phyloP scores from a whole-genome alignment of 2,113 vertebrate species.

The Pogonocichla stellata region DNA sequence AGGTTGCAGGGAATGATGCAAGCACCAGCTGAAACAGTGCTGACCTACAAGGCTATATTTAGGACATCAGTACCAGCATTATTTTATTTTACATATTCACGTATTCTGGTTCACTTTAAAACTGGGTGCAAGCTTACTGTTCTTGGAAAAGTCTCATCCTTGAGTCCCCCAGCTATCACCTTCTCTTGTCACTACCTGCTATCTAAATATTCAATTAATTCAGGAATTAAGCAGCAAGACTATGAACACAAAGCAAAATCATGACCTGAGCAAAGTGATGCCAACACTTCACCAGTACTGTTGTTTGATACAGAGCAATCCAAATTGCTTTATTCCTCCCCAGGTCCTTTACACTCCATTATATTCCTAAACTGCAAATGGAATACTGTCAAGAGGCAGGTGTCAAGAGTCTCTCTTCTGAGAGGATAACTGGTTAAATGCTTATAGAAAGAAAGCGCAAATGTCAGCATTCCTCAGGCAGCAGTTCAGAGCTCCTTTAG shows the following conservation, averaged over 20 bases:
- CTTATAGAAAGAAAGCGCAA: background rate
- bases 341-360: background rate
- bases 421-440: background rate
- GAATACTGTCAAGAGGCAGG: background rate
- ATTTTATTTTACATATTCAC: background rate
- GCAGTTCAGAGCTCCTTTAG: background rate
- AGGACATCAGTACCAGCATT: background rate
- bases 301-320: background rate
- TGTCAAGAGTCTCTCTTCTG: background rate
- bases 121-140: background rate
- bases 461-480: background rate
- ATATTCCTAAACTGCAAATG: background rate
- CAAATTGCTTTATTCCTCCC: background rate
- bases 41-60: slow-evolving; percentile 14
- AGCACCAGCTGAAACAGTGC: background rate
- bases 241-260: background rate
- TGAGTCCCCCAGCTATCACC: background rate
- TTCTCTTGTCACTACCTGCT: background rate
- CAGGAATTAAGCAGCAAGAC: background rate
- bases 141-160: background rate
- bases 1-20: background rate
- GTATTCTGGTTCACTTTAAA: background rate
- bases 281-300: background rate
- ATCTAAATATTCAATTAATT: background rate
- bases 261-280: background rate